These are phyloP conservation scores for Trematomus bernacchii DNA, from an alignment of 2,797 vertebrate species.

Conservation along the genomic window DNA sequence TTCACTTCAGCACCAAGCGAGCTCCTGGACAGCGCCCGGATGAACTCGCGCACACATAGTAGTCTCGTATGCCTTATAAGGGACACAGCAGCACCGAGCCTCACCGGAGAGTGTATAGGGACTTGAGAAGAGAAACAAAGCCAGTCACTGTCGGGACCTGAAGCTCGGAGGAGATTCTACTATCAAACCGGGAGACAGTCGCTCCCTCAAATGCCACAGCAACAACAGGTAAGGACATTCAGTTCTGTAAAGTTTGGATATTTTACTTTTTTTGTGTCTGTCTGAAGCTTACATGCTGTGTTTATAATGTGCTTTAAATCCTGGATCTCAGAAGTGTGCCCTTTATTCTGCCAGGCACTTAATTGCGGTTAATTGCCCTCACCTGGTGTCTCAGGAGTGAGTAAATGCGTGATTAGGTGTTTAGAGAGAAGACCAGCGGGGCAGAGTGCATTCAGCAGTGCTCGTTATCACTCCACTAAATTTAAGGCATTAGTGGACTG, in stretches of 20 bases:
- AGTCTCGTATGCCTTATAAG: constrained; percentile 48
- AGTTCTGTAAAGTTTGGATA: constrained; percentile 31
- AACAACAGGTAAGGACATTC: constrained; percentile 80
- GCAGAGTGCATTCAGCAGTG: constrained; percentile 19
- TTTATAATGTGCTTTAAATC: constrained; percentile 16
- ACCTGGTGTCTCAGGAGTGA: constrained; percentile 46
- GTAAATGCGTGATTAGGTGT: constrained; percentile 46
- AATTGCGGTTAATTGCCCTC: constrained; percentile 54
- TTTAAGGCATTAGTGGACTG: background rate
- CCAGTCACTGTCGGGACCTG: constrained; percentile 27
- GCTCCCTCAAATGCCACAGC: constrained; percentile 66
- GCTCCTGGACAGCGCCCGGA: constrained; percentile 87
- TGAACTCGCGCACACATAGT: constrained; percentile 63
- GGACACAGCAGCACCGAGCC: constrained; percentile 58
- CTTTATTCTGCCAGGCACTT: constrained; percentile 22
- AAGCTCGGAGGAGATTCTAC: constrained; percentile 43
- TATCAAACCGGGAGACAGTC: constrained; percentile 45
- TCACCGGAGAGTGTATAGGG: constrained; percentile 25
- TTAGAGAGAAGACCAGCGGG: constrained; percentile 41
- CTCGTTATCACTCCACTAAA: constrained; percentile 16
- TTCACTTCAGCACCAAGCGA: constrained; percentile 89
- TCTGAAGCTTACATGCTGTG: background rate
- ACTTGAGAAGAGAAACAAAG: constrained; percentile 20
- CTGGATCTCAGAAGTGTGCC: background rate
- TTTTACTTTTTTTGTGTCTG: constrained; percentile 7